These are phyloP conservation scores for Xenus cinereus DNA, from an alignment of 2,113 vertebrate species.

Conservation along the genomic window DNA sequence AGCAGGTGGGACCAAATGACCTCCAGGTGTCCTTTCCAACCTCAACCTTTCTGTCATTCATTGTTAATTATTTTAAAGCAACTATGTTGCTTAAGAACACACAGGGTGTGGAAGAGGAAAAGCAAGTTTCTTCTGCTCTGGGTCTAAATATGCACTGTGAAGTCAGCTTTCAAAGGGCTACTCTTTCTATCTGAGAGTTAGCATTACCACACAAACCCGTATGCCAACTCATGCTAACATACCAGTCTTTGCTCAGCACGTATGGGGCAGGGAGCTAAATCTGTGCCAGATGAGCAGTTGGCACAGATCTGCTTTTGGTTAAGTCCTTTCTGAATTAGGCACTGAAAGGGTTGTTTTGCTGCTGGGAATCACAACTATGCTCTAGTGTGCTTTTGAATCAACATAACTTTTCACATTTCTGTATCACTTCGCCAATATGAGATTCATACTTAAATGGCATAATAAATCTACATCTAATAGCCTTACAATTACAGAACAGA, in stretches of 20 bases:
- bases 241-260: neutral
- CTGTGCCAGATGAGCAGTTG: neutral
- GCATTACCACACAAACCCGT: neutral
- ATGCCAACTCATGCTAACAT: neutral
- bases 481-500: neutral
- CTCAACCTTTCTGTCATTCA: neutral
- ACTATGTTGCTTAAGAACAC: neutral
- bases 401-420: neutral
- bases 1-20: neutral
- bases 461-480: neutral
- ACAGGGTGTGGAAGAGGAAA: neutral
- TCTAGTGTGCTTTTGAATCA: neutral
- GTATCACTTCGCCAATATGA: neutral
- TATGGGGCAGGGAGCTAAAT: neutral
- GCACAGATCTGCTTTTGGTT: neutral
- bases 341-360: neutral
- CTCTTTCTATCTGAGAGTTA: neutral
- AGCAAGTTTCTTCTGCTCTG: neutral
- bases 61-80: neutral
- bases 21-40: neutral
- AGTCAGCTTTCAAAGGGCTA: neutral
- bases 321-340: neutral
- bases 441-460: neutral
- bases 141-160: neutral
- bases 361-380: neutral